Conservation (phyloP, 2,113 vertebrate genomes). For the Atractosteus spatula region DNA sequence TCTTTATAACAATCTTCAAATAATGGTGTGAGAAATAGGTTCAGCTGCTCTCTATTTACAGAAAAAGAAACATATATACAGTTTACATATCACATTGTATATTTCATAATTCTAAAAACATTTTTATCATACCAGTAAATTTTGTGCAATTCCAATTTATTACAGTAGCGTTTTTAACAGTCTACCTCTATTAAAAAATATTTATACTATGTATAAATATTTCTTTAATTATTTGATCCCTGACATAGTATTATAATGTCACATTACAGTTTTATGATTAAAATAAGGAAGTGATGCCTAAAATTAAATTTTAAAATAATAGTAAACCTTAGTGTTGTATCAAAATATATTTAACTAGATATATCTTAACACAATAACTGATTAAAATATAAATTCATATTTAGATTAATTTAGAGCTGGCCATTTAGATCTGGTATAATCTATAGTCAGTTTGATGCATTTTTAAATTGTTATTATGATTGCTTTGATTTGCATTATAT, state of each 20-base stretch:
- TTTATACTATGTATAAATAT: too few relatives aligned
- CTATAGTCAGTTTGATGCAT: too few relatives aligned
- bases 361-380: not conserved
- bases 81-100: not conserved
- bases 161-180: too few relatives aligned
- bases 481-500: not conserved
- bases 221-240: too few relatives aligned
- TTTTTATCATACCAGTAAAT: too few relatives aligned
- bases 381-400: slow-evolving; percentile 12
- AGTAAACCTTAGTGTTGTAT: not conserved
- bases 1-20: slow-evolving; percentile 26
- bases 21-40: slow-evolving; percentile 26
- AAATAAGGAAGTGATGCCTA: not conserved
- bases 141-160: too few relatives aligned
- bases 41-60: slow-evolving; percentile 7
- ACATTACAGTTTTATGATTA: too few relatives aligned
- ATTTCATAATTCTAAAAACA: not conserved
- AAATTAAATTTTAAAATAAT: not conserved
- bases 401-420: slow-evolving; percentile 1
- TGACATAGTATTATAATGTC: too few relatives aligned
- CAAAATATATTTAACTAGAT: not conserved
- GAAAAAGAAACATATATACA: not conserved
- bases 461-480: too few relatives aligned
- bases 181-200: too few relatives aligned
- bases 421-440: not conserved